Percentiles rank a stretch among this genome's conserved stretches.
These are phyloP conservation scores for Dendrolimus pini DNA, from an alignment of 2,888 invertebrate species.

Conservation along the genomic window DNA sequence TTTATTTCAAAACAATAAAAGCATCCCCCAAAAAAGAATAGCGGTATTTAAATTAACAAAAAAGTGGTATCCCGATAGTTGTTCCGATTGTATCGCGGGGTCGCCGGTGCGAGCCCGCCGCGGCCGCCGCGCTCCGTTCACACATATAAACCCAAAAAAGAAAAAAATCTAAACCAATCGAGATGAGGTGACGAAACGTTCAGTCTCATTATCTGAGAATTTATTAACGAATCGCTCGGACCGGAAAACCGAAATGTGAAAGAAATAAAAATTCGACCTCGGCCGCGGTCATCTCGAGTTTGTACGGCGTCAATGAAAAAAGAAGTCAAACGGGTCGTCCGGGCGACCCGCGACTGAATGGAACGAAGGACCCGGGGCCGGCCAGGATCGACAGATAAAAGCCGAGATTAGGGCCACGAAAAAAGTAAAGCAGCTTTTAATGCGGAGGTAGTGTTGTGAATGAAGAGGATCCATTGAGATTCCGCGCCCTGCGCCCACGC, in stretches of 20 bases:
- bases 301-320: slow-evolving; percentile 74
- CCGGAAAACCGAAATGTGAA: slow-evolving; percentile 76
- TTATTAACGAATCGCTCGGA: slow-evolving; percentile 75
- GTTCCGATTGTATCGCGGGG: slow-evolving; percentile 60
- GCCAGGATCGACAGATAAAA: slow-evolving; percentile 71
- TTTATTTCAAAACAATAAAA: slow-evolving; percentile 37
- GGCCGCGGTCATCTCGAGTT: slow-evolving; percentile 73
- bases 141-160: slow-evolving; percentile 66
- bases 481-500: slow-evolving; percentile 49
- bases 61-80: slow-evolving; percentile 55
- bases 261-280: slow-evolving; percentile 76
- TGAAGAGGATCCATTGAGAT: slow-evolving; percentile 72
- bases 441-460: slow-evolving; percentile 72
- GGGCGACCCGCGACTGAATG: slow-evolving; percentile 69
- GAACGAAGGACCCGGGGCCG: slow-evolving; percentile 64
- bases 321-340: slow-evolving; percentile 70
- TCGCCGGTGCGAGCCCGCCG: slow-evolving; percentile 54
- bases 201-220: slow-evolving; percentile 77
- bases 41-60: slow-evolving; percentile 70
- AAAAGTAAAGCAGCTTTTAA: slow-evolving; percentile 70
- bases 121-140: slow-evolving; percentile 68
- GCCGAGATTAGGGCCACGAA: slow-evolving; percentile 66
- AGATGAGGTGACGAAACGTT: slow-evolving; percentile 77
- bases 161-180: slow-evolving; percentile 69
- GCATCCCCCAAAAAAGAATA: slow-evolving; percentile 53